Conservation (phyloP, 2,888 invertebrate species). For the Drosophila quinaria region DNA sequence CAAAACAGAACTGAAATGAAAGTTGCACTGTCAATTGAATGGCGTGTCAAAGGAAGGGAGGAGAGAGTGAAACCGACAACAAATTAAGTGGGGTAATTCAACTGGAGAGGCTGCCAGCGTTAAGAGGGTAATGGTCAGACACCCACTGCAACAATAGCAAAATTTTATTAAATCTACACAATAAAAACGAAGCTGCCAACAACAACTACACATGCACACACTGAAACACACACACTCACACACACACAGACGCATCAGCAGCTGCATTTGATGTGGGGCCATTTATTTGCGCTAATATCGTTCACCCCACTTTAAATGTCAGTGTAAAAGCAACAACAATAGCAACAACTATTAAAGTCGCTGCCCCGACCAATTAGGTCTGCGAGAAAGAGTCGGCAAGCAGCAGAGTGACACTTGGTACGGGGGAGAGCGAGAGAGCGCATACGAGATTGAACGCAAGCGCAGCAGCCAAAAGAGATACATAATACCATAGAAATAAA, state of each 20-base stretch:
- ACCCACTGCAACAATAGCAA: constrained; percentile 62
- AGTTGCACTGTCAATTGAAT: constrained; percentile 44
- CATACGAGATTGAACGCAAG: constrained; percentile 44
- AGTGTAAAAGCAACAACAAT: constrained; percentile 53
- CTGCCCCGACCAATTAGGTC: constrained; percentile 61
- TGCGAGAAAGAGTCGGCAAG: constrained; percentile 22
- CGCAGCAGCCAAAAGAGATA: constrained; percentile 40
- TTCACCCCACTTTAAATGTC: constrained; percentile 82
- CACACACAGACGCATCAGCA: constrained; percentile 29
- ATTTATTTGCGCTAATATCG: constrained; percentile 81
- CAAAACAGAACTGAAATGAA: constrained; percentile 12
- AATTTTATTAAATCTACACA: constrained; percentile 74
- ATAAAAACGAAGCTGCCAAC: constrained; percentile 39
- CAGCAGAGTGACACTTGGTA: background rate
- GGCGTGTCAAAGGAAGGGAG: constrained; percentile 29
- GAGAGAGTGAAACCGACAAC: constrained; percentile 37
- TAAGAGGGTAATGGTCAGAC: constrained; percentile 61
- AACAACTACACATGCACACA: constrained; percentile 13
- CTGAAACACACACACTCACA: constrained; percentile 6
- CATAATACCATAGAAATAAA: constrained; percentile 24
- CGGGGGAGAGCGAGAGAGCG: constrained; percentile 10
- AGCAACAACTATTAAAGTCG: constrained; percentile 30
- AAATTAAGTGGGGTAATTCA: constrained; percentile 60
- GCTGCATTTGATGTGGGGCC: constrained; percentile 74
- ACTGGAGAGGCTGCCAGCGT: constrained; percentile 40